Evolutionary conservation across 2,888 invertebrate genomes (phyloP), one percentile per base, ranked within the genome.

Genomic region (Panorpa germanica): DNA sequence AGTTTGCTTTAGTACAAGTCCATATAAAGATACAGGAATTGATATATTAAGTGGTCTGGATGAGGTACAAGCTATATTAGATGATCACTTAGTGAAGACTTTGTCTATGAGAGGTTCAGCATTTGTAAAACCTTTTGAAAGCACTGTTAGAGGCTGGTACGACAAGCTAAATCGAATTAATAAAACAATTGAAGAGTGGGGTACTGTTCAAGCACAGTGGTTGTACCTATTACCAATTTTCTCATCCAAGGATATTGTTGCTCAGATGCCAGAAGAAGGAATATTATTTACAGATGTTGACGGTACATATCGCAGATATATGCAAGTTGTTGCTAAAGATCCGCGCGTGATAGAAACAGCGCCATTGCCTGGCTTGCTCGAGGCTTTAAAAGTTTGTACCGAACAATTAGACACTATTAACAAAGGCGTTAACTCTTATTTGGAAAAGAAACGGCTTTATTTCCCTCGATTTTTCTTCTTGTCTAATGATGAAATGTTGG

Each of bases 391-490:
- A 48, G 65, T 70, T 28, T 44, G 59, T 40, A 40, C 55, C 47
- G 39, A 52, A 16, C 53, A 65, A 28, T 46, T 75, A 24, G 72
- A 74, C 36, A 59, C 61, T 36, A 65, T 74, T 28, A 62, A 63
- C 34, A 61, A 61, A 35, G 70, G 70, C 2, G 61, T 75, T 1
- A 65, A 64, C 41, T 55, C 59, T 27, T 76, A 74, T 45, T 52
- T 78, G 34, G 68, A 74, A 43, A 62, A 64, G 45, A 70, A 73
- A 41, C 54, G 72, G 34, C 47, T 69, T 8, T 65, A 57, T 41
- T 77, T 77, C 45, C 66, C 75, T 9, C 66, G 78, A 39, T 72
- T 81, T 44, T 78, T 76, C 52, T 80, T 80, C 43, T 48, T 80
- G 31, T 74, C 76, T 2, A 75, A 80, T 46, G 67, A 70, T 39